phyloP scores from a whole-genome alignment of 2,888 invertebrate genomes.

The Blera fallax region DNA sequence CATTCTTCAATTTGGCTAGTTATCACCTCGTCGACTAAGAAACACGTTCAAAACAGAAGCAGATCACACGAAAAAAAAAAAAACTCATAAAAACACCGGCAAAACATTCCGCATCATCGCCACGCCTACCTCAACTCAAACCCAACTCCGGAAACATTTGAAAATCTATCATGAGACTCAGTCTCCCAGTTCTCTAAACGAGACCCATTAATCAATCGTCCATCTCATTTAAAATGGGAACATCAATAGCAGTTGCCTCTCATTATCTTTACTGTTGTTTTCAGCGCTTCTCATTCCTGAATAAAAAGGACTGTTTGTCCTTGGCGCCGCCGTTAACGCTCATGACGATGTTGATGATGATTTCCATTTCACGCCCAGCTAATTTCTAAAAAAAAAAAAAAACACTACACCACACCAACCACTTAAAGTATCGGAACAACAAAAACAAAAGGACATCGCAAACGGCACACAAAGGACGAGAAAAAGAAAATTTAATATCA shows the following conservation, averaged over 20 bases:
- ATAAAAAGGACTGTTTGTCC: slow-evolving; percentile 1
- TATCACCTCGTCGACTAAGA: slow-evolving; percentile 39
- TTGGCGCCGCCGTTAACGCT: slow-evolving; percentile 44
- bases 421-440: slow-evolving; percentile 21
- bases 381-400: slow-evolving; percentile 48
- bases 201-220: slow-evolving; percentile 64
- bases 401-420: not conserved
- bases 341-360: slow-evolving; percentile 52
- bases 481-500: slow-evolving; percentile 70
- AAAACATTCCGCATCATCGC: slow-evolving; percentile 36
- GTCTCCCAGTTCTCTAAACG: slow-evolving; percentile 2
- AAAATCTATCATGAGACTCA: slow-evolving; percentile 42
- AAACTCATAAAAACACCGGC: not conserved
- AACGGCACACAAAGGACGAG: slow-evolving; percentile 22
- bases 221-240: slow-evolving; percentile 63
- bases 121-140: slow-evolving; percentile 43
- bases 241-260: slow-evolving; percentile 66
- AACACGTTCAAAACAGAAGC: slow-evolving; percentile 14
- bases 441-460: slow-evolving; percentile 27
- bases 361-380: slow-evolving; percentile 70
- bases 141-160: slow-evolving; percentile 20
- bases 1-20: slow-evolving; percentile 51
- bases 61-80: not conserved
- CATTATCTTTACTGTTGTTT: slow-evolving; percentile 39
- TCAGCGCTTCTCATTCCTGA: not conserved